A percentile compares a stretch with the other conserved stretches of the same genome.
Conservation (phyloP, 2,797 vertebrate genomes). For the Parauchenoglanis punctatus region DNA sequence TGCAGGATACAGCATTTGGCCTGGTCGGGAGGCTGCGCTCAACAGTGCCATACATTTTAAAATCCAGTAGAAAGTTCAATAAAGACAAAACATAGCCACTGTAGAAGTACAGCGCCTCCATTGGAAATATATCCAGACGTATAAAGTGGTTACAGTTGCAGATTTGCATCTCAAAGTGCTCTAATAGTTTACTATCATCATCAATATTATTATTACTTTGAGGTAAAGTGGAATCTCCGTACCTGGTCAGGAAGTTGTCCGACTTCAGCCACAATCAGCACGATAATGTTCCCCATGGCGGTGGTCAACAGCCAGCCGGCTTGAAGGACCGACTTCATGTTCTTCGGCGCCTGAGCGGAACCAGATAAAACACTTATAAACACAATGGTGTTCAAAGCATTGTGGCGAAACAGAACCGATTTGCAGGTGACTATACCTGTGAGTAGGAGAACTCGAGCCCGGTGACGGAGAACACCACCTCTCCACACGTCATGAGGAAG, state of each 20-base stretch:
- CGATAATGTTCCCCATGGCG: constrained; percentile 92
- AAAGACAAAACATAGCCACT: too few species aligned
- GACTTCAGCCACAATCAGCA: constrained; percentile 87
- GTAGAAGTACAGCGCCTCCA: too few species aligned
- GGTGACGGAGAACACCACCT: constrained; percentile 94
- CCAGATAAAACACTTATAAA: background rate
- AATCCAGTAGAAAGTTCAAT: too few species aligned
- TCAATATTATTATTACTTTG: background rate
- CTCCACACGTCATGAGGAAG: constrained; percentile 88
- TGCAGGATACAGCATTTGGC: too few species aligned
- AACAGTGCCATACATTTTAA: too few species aligned
- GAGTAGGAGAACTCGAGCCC: constrained; percentile 96
- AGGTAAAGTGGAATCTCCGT: background rate
- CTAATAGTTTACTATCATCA: too few species aligned
- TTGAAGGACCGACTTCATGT: constrained; percentile 97
- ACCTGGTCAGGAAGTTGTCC: constrained; percentile 82
- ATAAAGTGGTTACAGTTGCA: too few species aligned
- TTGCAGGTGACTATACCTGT: constrained; percentile 77
- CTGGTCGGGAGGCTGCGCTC: too few species aligned
- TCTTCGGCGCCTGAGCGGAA: constrained; percentile 85
- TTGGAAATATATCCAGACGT: too few species aligned
- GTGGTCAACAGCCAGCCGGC: constrained; percentile 93
- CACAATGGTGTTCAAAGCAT: background rate
- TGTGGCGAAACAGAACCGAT: background rate
- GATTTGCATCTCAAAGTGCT: too few species aligned